Evolutionary conservation across 1,140 invertebrate genomes (phyloP).

Genomic region (Orchesella cincta): DNA sequence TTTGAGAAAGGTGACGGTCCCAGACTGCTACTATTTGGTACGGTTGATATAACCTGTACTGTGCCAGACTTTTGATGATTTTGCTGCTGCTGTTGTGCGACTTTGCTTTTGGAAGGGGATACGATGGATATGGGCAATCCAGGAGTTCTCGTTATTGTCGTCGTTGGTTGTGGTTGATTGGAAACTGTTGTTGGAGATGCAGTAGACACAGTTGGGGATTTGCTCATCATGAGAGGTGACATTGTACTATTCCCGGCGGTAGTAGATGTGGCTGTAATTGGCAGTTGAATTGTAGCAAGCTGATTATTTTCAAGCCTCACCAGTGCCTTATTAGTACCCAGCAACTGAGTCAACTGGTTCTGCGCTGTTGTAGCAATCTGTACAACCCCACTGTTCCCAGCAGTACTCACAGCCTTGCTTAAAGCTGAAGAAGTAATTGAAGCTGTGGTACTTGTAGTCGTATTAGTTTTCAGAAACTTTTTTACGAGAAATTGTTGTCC

Average conservation of each 20-base stretch:
- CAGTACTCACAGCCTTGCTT: background rate
- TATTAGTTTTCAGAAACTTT: slow-evolving; percentile 18
- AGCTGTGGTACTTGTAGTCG: background rate
- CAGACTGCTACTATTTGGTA: too few species aligned
- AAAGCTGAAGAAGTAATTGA: background rate
- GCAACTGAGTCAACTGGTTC: slow-evolving; percentile 52
- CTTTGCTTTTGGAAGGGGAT: slow-evolving; percentile 39
- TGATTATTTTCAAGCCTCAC: background rate
- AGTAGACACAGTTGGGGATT: slow-evolving; percentile 51
- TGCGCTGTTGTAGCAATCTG: slow-evolving; percentile 1
- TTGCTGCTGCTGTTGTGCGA: background rate
- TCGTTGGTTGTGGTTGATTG: slow-evolving; percentile 35
- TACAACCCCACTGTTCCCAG: background rate
- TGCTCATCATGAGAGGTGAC: background rate
- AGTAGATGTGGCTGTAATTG: slow-evolving; percentile 46
- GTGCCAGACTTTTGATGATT: background rate
- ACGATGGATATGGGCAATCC: slow-evolving; percentile 45
- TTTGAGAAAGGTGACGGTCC: background rate
- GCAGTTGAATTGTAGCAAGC: slow-evolving; percentile 27
- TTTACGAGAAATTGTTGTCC: slow-evolving; percentile 76
- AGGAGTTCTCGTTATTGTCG: slow-evolving; percentile 11
- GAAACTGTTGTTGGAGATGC: slow-evolving; percentile 45
- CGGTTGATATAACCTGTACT: background rate
- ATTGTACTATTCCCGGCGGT: slow-evolving; percentile 18
- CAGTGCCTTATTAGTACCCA: background rate